A percentile compares a stretch with the other conserved stretches of the same genome.
phyloP scores from a whole-genome alignment of 2,113 vertebrate genomes.

The Turdus rufiventris region DNA sequence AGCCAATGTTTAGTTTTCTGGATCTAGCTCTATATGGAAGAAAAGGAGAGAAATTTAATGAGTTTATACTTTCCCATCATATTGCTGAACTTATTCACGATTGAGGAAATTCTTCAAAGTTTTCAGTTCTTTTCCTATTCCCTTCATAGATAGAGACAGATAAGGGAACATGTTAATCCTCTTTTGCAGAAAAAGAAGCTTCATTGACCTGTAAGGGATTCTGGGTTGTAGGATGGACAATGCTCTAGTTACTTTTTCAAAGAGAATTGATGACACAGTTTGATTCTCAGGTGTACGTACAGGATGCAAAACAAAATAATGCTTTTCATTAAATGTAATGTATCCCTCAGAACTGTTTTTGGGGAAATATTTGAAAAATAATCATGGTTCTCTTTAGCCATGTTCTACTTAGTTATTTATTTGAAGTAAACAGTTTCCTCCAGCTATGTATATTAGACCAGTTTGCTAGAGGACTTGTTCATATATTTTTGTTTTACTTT shows the following conservation, averaged over 20 bases:
- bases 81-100: background rate
- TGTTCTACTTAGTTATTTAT: background rate
- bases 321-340: background rate
- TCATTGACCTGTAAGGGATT: background rate
- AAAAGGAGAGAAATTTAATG: background rate
- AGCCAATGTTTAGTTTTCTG: background rate
- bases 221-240: background rate
- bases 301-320: background rate
- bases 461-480: background rate
- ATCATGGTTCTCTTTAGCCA: background rate
- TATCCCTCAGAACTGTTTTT: background rate
- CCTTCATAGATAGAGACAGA: background rate
- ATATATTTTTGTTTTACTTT: slow-evolving; percentile 30
- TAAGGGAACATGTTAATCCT: background rate
- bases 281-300: background rate
- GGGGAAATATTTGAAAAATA: background rate
- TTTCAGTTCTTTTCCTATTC: background rate
- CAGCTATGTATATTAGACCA: background rate
- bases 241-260: background rate
- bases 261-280: background rate
- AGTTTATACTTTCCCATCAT: background rate
- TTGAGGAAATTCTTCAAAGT: background rate
- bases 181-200: background rate
- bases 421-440: slow-evolving; percentile 25
- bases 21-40: background rate